Evolutionary conservation across 1,140 invertebrate species (phyloP).

Genomic region (Orchesella cincta): DNA sequence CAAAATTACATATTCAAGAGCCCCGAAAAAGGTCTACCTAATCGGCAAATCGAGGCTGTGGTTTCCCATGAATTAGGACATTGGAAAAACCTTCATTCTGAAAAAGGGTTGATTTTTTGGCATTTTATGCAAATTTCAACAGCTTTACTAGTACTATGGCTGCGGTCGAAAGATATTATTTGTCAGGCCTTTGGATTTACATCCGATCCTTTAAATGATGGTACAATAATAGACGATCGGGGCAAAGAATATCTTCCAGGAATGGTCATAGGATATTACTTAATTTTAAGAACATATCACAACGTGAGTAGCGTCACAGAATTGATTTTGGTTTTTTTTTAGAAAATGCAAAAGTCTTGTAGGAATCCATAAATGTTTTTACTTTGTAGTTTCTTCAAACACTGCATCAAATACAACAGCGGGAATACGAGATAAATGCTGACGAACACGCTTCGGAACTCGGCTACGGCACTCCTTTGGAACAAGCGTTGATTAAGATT

Average conservation of each 20-base stretch:
- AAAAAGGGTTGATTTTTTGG: neutral
- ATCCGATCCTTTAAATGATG: neutral
- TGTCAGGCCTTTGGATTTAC: neutral
- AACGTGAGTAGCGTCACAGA: neutral
- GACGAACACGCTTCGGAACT: neutral
- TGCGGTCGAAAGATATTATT: neutral
- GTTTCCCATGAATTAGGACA: neutral
- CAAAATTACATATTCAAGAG: neutral
- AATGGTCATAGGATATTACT: neutral
- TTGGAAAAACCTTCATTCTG: neutral
- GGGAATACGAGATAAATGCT: neutral
- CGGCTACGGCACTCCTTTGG: neutral
- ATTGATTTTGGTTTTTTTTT: neutral
- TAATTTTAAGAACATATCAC: neutral
- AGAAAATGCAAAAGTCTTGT: neutral
- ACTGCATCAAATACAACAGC: neutral
- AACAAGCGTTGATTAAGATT: neutral
- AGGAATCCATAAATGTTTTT: neutral
- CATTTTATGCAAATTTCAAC: neutral
- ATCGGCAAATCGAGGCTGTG: neutral
- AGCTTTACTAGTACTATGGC: neutral
- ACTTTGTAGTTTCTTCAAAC: neutral
- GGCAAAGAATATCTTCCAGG: neutral
- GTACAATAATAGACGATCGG: neutral
- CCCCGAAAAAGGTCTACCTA: neutral